Conservation (phyloP, 2,113 vertebrate genomes). For the Monopterus albus region DNA sequence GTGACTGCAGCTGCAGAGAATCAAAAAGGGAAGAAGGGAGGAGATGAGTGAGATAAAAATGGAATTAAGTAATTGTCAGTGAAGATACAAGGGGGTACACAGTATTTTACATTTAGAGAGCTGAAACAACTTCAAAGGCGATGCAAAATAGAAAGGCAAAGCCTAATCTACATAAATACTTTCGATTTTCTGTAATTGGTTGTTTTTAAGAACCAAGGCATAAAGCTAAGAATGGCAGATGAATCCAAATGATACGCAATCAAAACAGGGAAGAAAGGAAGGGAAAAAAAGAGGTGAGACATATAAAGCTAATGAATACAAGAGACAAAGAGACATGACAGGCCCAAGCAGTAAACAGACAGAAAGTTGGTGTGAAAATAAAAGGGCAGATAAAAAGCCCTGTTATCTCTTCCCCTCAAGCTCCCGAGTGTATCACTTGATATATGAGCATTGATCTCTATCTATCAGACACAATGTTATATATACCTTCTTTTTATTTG, state of each 20-base stretch:
- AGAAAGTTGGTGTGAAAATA: slow-evolving; percentile 64
- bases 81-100: slow-evolving; percentile 2
- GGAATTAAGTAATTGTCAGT: slow-evolving; percentile 23
- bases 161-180: slow-evolving; percentile 11
- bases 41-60: slow-evolving; percentile 11
- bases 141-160: slow-evolving; percentile 3
- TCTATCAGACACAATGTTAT: slow-evolving; percentile 46
- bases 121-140: slow-evolving; percentile 7
- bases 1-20: slow-evolving; percentile 82
- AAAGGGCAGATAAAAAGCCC: slow-evolving; percentile 70
- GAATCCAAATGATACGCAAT: slow-evolving; percentile 12
- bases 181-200: slow-evolving; percentile 4
- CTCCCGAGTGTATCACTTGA: slow-evolving; percentile 55
- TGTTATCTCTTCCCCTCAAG: slow-evolving; percentile 58
- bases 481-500: slow-evolving; percentile 83
- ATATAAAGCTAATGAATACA: slow-evolving; percentile 34
- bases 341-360: slow-evolving; percentile 53
- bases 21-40: slow-evolving; percentile 23
- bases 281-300: background rate
- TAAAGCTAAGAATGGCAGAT: slow-evolving; percentile 3
- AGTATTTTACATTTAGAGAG: background rate
- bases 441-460: slow-evolving; percentile 69
- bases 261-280: slow-evolving; percentile 10
- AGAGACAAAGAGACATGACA: slow-evolving; percentile 58
- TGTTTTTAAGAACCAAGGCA: slow-evolving; percentile 8